Conservation (phyloP, 2,797 vertebrate genomes). For the Poecilia picta region DNA sequence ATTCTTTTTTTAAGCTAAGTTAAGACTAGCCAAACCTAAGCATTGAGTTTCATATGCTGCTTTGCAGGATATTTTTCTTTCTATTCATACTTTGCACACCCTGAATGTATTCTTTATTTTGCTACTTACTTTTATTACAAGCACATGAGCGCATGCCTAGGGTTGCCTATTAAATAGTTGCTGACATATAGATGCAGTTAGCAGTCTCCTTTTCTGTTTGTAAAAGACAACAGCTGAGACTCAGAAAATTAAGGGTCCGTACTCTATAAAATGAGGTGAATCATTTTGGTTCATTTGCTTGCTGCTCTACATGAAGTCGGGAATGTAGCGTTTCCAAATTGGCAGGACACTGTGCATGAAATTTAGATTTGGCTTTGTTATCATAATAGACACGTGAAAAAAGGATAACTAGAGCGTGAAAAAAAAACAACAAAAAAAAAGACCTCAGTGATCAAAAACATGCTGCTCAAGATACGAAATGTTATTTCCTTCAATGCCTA, state of each 20-base stretch:
- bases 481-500: conserved; percentile 16
- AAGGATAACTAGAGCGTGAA: conserved; percentile 30
- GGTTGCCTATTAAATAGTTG: conserved; percentile 25
- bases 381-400: conserved; percentile 24
- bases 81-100: conserved; percentile 18
- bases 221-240: conserved; percentile 31
- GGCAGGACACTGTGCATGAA: conserved; percentile 9
- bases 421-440: conserved; percentile 1
- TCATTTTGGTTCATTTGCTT: conserved; percentile 21
- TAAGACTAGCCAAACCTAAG: conserved; percentile 32
- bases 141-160: background rate
- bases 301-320: conserved; percentile 4
- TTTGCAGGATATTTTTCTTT: conserved; percentile 6
- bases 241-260: conserved; percentile 25
- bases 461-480: conserved; percentile 9
- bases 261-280: conserved; percentile 22
- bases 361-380: conserved; percentile 33
- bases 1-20: conserved; percentile 4
- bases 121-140: conserved; percentile 8
- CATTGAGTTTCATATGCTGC: conserved; percentile 18
- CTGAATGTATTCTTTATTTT: conserved; percentile 25
- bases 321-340: conserved; percentile 18
- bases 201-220: conserved; percentile 22
- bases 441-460: conserved; percentile 5
- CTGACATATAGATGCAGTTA: conserved; percentile 36